These are phyloP conservation scores for Cyanoramphus novaezelandiae DNA, from an alignment of 2,113 vertebrate genomes.

Conservation along the genomic window DNA sequence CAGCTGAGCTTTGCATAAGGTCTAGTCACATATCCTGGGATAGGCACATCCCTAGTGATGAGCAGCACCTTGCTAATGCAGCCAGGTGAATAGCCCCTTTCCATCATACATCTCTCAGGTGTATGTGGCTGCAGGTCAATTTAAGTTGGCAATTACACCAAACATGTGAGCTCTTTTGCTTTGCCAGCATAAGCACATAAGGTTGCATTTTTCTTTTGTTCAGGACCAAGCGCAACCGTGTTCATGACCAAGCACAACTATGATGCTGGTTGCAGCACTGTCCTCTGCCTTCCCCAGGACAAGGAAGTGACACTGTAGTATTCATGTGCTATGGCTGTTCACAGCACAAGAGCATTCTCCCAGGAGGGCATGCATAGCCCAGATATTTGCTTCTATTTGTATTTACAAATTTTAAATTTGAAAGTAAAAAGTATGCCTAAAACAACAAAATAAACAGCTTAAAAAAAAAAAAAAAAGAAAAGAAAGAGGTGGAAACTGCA, in stretches of 20 bases:
- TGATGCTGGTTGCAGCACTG: neutral
- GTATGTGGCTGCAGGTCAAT: neutral
- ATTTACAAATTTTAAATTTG: neutral
- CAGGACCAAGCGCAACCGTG: neutral
- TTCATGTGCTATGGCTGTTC: fast-evolving
- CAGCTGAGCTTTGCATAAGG: neutral
- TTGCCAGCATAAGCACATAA: neutral
- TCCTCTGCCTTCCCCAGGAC: neutral
- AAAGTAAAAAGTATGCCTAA: neutral
- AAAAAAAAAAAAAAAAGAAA: neutral
- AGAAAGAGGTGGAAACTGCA: neutral
- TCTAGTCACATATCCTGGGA: neutral
- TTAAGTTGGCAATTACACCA: neutral
- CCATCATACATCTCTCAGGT: neutral
- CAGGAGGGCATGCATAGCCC: neutral
- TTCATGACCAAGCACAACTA: neutral
- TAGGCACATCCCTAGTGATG: neutral
- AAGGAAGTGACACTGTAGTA: neutral
- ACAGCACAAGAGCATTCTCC: neutral
- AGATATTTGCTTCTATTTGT: neutral
- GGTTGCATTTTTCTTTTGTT: neutral
- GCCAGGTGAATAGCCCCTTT: neutral
- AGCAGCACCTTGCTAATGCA: neutral
- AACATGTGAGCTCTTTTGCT: neutral
- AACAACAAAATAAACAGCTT: neutral